phyloP scores from a whole-genome alignment of 2,797 vertebrate genomes.

The Tragopan temminckii region DNA sequence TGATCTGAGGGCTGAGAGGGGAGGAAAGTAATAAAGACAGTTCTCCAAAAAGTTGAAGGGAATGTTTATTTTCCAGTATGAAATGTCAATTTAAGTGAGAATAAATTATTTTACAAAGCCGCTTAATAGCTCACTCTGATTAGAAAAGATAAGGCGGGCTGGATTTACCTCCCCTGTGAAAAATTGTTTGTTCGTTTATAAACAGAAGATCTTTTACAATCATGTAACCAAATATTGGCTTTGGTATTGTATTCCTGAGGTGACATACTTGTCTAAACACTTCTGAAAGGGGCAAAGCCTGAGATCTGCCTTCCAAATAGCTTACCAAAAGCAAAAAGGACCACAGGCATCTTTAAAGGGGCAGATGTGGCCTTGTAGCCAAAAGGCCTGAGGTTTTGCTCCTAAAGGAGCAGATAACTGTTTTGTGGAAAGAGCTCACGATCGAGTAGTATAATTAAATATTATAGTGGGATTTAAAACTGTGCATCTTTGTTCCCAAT shows the following conservation, averaged over 20 bases:
- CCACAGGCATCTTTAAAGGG: background rate
- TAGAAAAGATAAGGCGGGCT: background rate
- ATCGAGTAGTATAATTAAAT: conserved; percentile 18
- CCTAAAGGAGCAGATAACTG: background rate
- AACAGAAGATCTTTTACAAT: conserved; percentile 4
- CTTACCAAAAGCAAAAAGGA: background rate
- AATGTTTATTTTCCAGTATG: background rate
- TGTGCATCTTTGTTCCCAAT: conserved; percentile 7
- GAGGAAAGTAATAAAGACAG: background rate
- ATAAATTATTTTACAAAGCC: conserved; percentile 32
- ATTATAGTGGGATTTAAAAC: conserved; percentile 19
- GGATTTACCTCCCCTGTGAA: conserved; percentile 35
- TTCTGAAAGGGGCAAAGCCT: background rate
- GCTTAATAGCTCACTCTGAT: conserved; percentile 35
- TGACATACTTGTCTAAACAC: background rate
- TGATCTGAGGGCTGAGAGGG: background rate
- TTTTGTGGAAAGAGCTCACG: background rate
- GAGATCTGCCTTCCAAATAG: background rate
- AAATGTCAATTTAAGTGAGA: background rate
- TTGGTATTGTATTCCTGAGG: background rate
- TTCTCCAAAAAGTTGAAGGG: background rate
- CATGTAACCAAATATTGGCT: background rate
- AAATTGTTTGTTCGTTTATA: background rate
- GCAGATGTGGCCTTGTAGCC: background rate
- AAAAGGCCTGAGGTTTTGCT: conserved; percentile 29